phyloP scores from a whole-genome alignment of 35 echinoderm and acorn worm species.

The Ophioderma brevispina region DNA sequence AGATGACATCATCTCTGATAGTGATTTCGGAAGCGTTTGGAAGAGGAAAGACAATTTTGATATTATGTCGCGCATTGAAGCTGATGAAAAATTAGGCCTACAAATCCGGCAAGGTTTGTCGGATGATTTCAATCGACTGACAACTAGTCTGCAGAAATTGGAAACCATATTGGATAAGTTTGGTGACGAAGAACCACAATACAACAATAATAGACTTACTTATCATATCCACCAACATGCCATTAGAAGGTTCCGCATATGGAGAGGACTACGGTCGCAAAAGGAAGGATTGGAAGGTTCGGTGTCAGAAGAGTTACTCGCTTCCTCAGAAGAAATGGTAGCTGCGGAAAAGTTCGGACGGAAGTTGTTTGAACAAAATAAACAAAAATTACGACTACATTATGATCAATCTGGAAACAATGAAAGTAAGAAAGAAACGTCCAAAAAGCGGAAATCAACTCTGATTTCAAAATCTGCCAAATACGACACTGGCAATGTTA shows the following conservation, averaged over 20 bases:
- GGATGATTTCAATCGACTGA: not conserved
- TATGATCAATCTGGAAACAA: too few relatives aligned
- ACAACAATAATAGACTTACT: not conserved
- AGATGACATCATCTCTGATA: too few relatives aligned
- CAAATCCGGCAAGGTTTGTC: not conserved
- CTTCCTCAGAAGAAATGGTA: not conserved
- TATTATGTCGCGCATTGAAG: too few relatives aligned
- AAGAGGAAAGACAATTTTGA: too few relatives aligned
- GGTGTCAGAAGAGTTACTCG: not conserved
- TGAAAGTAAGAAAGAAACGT: too few relatives aligned
- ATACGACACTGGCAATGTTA: too few relatives aligned
- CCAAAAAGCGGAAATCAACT: too few relatives aligned
- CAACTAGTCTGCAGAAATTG: not conserved
- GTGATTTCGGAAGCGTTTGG: too few relatives aligned
- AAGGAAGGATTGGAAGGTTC: not conserved
- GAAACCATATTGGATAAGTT: not conserved
- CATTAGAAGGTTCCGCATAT: slow-evolving; percentile 13
- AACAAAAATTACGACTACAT: not conserved
- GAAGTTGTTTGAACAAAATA: not conserved
- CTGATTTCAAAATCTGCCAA: too few relatives aligned
- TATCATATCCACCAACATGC: slow-evolving; percentile 3
- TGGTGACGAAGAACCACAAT: not conserved
- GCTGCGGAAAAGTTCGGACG: not conserved
- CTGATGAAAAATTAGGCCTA: too few relatives aligned
- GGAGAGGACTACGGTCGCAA: not conserved